A percentile compares a stretch with the other conserved stretches of the same genome.
These are phyloP conservation scores for Oegoconia quadripuncta DNA, from an alignment of 2,888 invertebrate genomes.

Conservation along the genomic window DNA sequence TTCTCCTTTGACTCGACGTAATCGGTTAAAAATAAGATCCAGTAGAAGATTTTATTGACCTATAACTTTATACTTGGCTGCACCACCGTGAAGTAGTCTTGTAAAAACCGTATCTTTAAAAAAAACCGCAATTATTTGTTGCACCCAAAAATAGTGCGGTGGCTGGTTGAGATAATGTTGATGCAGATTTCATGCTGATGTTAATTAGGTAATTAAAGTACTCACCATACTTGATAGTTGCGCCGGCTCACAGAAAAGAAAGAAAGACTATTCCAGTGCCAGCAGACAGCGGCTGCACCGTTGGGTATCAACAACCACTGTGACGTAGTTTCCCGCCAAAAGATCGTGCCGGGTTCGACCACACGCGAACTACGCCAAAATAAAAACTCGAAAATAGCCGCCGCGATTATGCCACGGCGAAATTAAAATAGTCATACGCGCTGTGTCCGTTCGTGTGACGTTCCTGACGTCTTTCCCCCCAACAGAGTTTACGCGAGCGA, in stretches of 20 bases:
- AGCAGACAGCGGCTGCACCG: slow-evolving; percentile 41
- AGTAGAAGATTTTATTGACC: too few species aligned
- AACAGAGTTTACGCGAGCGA: slow-evolving; percentile 44
- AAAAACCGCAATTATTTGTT: too few species aligned
- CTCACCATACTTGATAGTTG: not conserved
- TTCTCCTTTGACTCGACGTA: too few species aligned
- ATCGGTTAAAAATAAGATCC: too few species aligned
- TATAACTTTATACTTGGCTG: too few species aligned
- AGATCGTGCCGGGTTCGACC: slow-evolving; percentile 56
- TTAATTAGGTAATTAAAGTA: too few species aligned
- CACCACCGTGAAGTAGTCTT: too few species aligned
- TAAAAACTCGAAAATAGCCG: slow-evolving; percentile 75
- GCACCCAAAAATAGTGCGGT: too few species aligned
- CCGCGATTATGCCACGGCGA: slow-evolving; percentile 53
- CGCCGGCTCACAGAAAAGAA: not conserved
- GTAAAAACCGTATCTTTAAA: too few species aligned
- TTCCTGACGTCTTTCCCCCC: slow-evolving; percentile 55
- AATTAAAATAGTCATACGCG: slow-evolving; percentile 66
- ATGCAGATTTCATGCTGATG: too few species aligned
- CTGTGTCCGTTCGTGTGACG: slow-evolving; percentile 35
- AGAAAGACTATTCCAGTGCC: not conserved
- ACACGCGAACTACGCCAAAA: slow-evolving; percentile 78
- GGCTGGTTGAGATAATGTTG: too few species aligned
- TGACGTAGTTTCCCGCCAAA: slow-evolving; percentile 71
- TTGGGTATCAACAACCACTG: slow-evolving; percentile 47